phyloP scores from a whole-genome alignment of 2,113 vertebrate genomes.

The Bujurquina vittata region DNA sequence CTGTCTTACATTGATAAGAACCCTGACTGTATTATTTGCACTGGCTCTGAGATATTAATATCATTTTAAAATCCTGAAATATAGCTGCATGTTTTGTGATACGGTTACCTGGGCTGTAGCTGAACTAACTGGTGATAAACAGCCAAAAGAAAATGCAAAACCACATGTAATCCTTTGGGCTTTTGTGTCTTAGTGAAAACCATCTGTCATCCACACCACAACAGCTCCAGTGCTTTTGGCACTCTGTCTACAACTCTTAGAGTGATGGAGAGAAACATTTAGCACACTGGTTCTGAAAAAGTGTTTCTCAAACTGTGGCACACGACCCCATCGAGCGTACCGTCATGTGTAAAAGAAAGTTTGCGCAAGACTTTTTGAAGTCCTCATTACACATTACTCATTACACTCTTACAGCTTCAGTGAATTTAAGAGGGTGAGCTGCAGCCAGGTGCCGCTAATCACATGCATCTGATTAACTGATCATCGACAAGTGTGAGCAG shows the following conservation, averaged over 20 bases:
- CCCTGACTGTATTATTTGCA: neutral
- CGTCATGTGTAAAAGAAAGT: too few species aligned
- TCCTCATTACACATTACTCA: too few species aligned
- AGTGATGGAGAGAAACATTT: neutral
- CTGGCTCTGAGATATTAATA: too few species aligned
- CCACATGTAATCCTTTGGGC: neutral
- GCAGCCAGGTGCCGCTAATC: too few species aligned
- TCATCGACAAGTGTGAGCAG: too few species aligned
- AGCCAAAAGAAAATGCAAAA: neutral
- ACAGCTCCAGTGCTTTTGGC: neutral
- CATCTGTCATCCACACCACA: neutral
- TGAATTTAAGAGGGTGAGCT: too few species aligned
- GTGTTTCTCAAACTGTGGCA: too few species aligned
- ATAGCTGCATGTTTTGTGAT: neutral
- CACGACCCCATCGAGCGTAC: too few species aligned
- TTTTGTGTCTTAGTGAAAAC: constrained; percentile 1
- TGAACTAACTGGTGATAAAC: neutral
- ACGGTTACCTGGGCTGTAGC: neutral
- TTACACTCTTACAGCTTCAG: too few species aligned
- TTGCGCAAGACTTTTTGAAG: too few species aligned
- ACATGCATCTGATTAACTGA: too few species aligned
- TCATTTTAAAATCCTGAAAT: neutral
- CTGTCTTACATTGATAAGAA: neutral
- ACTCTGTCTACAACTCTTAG: neutral
- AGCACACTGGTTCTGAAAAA: too few species aligned